phyloP scores from a whole-genome alignment of 2,113 vertebrate species.

The Callaeas wilsoni region DNA sequence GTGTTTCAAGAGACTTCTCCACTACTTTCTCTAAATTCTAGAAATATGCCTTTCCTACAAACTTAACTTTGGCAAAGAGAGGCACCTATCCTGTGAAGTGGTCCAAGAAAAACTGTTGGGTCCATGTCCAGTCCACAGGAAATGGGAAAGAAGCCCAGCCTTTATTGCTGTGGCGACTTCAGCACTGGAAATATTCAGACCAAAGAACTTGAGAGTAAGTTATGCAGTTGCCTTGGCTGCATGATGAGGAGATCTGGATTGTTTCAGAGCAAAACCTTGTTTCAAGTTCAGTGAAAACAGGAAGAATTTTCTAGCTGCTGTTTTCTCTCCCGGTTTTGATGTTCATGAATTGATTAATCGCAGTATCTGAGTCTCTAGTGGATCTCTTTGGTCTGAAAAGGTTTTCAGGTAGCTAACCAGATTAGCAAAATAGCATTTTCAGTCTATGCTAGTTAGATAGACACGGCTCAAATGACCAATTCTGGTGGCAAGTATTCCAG shows the following conservation, averaged over 20 bases:
- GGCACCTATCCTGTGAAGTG: background rate
- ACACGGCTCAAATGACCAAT: background rate
- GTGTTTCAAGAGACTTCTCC: background rate
- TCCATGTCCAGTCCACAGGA: background rate
- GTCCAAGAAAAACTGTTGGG: constrained; percentile 20
- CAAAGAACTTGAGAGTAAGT: background rate
- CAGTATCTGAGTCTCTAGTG: background rate
- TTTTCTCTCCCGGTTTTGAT: background rate
- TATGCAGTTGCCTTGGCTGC: background rate
- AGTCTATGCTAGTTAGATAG: background rate
- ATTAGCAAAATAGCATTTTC: background rate
- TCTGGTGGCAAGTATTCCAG: background rate
- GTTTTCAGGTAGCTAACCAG: background rate
- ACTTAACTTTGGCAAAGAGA: background rate
- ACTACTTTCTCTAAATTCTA: background rate
- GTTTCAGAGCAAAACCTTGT: background rate
- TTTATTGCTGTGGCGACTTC: background rate
- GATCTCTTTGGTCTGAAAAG: background rate
- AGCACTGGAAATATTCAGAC: constrained; percentile 23
- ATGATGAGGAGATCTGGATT: background rate
- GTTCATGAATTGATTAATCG: background rate
- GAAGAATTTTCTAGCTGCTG: constrained; percentile 14
- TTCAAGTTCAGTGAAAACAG: background rate
- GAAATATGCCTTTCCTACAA: background rate
- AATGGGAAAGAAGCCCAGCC: background rate